Conservation (phyloP, 23 tunicate genomes). For the Ascidia mentula region DNA sequence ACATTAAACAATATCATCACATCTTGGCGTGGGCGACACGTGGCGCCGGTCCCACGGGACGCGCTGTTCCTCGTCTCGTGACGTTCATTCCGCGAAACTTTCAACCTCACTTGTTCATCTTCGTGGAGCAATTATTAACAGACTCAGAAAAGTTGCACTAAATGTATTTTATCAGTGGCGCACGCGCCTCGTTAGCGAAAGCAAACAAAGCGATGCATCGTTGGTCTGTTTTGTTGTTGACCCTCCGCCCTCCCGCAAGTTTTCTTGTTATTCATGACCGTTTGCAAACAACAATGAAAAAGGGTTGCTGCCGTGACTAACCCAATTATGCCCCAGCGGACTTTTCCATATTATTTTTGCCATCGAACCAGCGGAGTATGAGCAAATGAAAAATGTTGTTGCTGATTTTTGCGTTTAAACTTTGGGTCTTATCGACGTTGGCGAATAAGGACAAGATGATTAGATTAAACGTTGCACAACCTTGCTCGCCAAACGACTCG, state of each 20-base stretch:
- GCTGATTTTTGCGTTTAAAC: not conserved
- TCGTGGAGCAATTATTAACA: not conserved
- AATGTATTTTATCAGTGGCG: not conserved
- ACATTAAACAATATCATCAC: not conserved
- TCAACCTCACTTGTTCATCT: not conserved
- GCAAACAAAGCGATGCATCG: not conserved
- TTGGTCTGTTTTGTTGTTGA: not conserved
- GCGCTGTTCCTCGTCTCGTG: not conserved
- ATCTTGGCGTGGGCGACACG: no score
- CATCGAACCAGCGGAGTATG: not conserved
- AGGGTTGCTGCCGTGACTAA: not conserved
- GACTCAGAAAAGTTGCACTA: not conserved
- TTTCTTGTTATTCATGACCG: conserved; percentile 5
- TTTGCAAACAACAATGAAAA: not conserved
- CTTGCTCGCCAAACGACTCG: conserved; percentile 47
- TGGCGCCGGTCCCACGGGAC: not conserved
- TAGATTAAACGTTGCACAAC: not conserved
- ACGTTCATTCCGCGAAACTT: not conserved
- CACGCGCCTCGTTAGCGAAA: not conserved
- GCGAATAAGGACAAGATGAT: not conserved
- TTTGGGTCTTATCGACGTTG: not conserved
- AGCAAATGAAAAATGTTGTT: not conserved
- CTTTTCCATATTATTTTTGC: not conserved
- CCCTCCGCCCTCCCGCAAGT: not conserved
- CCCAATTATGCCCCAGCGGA: not conserved